A percentile compares a stretch with the other conserved stretches of the same genome.
Conservation (phyloP, 1,140 invertebrate genomes). For the Bombus cullumanus region DNA sequence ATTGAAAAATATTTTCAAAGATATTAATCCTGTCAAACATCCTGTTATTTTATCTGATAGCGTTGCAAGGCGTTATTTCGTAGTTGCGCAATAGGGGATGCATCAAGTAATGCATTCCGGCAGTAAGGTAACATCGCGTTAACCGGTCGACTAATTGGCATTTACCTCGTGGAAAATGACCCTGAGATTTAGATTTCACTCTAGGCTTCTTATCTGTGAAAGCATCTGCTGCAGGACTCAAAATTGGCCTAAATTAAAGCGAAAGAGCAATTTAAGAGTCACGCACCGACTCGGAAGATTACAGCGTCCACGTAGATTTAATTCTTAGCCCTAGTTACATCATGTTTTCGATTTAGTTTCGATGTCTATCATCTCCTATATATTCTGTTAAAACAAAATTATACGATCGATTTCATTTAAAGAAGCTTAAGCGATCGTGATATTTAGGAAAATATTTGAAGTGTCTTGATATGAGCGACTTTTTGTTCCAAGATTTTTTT, state of each 20-base stretch:
- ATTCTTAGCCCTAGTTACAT: background rate
- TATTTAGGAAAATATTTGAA: background rate
- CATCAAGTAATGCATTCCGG: constrained; percentile 59
- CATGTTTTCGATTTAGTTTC: background rate
- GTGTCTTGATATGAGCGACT: too few relatives aligned
- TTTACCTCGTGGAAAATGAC: constrained; percentile 73
- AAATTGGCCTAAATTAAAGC: constrained; percentile 60
- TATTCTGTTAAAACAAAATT: background rate
- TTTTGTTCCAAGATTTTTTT: too few relatives aligned
- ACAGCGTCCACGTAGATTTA: background rate
- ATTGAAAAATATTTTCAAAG: background rate
- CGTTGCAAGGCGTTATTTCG: constrained; percentile 53
- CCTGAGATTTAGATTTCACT: constrained; percentile 60
- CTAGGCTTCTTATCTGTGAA: constrained; percentile 25
- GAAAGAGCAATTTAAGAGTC: constrained; percentile 45
- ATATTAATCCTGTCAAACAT: background rate
- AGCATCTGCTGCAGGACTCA: constrained; percentile 14
- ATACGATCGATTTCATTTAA: background rate
- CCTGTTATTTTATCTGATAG: constrained; percentile 20
- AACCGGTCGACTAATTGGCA: constrained; percentile 74
- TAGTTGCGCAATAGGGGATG: constrained; percentile 44
- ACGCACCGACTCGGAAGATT: constrained; percentile 6
- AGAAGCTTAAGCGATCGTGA: background rate
- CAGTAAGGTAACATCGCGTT: constrained; percentile 65
- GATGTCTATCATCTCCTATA: background rate